Base-by-base conservation (phyloP, 1,140 invertebrate species). In the Drosophila parvula region DNA sequence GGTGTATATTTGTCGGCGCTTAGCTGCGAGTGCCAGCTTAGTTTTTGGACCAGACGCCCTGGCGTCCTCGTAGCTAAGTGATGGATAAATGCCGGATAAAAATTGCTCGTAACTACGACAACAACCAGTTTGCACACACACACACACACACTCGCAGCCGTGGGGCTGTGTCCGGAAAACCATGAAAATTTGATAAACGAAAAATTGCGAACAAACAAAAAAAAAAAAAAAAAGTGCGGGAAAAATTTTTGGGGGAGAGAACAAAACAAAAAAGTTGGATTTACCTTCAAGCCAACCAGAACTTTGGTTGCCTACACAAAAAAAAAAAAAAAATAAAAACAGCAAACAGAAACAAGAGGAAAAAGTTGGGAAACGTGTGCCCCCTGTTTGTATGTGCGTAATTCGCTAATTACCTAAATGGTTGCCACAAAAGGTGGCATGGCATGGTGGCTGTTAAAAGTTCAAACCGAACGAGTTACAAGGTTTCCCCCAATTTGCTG, bases 131-230 rank as follows among this genome's bases (percentile, higher is more conserved):
- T 38, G n/a, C 36, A 34, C n/a, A 44, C 30, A 51, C 38, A 11
- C 34, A 32, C 59, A 45, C 74, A 51, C 43, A 28, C 22, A 30
- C 44, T 10, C 14, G 27, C 47, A 32, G 43, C 62, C 41, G 50
- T 36, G 12, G 61, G 38, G 43, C 43, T 71, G 38, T 44, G 50
- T 28, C 63, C 56, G 64, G 27, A 65, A 61, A 68, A 89, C 80
- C 83, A 88, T 89, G 84, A 88, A 88, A 83, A 88, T 88, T 88
- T 88, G 83, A 88, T 88, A 89, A 89, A 88, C 84, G 80, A 63
- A 74, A 74, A 88, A 64, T 77, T 59, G 67, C 78, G 47, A 79
- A 79, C 74, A 58, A 78, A 78, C 43, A 59, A 36, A 55, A 76
- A 60, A 75, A 58, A 58, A 78, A 78, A 38, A 59, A 36, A 55